Evolutionary conservation across 2,888 invertebrate genomes (phyloP).

Genomic region (Minunthozetes semirufus): DNA sequence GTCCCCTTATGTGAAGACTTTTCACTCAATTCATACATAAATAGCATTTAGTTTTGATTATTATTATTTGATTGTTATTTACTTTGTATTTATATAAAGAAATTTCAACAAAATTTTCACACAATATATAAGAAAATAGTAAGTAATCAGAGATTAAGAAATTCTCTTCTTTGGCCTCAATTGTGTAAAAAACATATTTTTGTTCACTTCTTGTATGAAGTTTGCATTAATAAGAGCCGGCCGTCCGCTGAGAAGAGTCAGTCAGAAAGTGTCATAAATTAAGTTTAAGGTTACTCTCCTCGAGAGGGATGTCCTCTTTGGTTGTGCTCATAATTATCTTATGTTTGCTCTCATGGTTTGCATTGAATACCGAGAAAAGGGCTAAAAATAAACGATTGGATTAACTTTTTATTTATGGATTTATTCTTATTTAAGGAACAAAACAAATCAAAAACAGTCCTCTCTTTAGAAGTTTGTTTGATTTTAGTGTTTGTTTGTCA

Average conservation of each 20-base stretch:
- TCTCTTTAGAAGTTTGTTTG: no score
- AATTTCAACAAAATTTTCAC: neutral
- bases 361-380: no score
- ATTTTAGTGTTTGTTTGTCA: no score
- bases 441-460: no score
- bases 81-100: neutral
- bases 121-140: neutral
- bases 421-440: no score
- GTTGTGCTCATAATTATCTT: no score
- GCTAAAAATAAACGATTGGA: no score
- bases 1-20: neutral
- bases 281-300: no score
- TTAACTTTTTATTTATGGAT: no score
- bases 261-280: neutral
- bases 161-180: slow-evolving; percentile 5
- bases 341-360: no score
- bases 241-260: neutral
- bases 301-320: no score
- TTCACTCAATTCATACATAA: neutral
- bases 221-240: neutral
- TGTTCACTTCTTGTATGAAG: neutral
- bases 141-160: neutral
- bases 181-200: neutral
- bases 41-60: neutral
- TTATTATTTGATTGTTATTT: slow-evolving; percentile 4